Conservation (phyloP, 2,888 invertebrate species). For the Hirtodrosophila trivittata region DNA sequence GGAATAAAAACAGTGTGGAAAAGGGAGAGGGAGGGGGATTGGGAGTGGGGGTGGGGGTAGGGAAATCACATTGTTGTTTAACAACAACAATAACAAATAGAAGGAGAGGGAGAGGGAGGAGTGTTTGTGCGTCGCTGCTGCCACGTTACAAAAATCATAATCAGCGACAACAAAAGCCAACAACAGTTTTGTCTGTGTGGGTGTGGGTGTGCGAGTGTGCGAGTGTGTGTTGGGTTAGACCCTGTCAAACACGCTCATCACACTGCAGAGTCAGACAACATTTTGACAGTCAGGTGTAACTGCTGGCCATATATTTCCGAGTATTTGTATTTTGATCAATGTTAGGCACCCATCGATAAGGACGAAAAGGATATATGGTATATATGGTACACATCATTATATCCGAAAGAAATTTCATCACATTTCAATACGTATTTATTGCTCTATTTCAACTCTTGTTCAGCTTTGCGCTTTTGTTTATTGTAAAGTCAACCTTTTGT, state of each 20-base stretch:
- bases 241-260: conserved; percentile 31
- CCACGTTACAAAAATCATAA: conserved; percentile 42
- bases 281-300: conserved; percentile 13
- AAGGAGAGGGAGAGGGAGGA: conserved; percentile 3
- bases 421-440: conserved; percentile 24
- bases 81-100: conserved; percentile 34
- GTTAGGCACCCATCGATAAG: too few species aligned
- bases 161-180: conserved; percentile 48
- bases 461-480: conserved; percentile 39
- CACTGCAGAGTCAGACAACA: conserved; percentile 30
- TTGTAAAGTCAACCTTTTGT: conserved; percentile 51
- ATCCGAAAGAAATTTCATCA: too few species aligned
- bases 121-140: conserved; percentile 20
- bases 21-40: too few species aligned
- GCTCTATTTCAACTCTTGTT: conserved; percentile 46
- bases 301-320: too few species aligned
- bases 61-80: conserved; percentile 41
- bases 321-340: too few species aligned
- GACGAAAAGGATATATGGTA: too few species aligned
- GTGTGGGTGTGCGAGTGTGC: too few species aligned
- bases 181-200: neutral
- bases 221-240: neutral
- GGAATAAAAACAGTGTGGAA: conserved; percentile 1
- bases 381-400: too few species aligned
- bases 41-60: neutral